These are phyloP conservation scores for Eilema depressum DNA, from an alignment of 2,888 invertebrate genomes.

Conservation along the genomic window DNA sequence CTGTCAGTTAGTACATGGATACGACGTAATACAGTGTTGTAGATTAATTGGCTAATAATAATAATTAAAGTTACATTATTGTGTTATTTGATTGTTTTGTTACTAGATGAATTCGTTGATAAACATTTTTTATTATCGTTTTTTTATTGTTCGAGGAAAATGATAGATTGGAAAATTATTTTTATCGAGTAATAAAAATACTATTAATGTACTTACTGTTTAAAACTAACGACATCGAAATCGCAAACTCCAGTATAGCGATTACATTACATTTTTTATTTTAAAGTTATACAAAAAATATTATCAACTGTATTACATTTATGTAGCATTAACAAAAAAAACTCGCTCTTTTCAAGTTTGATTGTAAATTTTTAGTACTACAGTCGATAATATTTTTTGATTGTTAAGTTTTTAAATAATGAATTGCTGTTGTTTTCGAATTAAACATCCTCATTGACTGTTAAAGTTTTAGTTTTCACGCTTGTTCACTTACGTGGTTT, in stretches of 20 bases:
- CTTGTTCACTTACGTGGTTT: slow-evolving; percentile 77
- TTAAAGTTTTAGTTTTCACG: slow-evolving; percentile 71
- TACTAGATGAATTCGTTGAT: slow-evolving; percentile 72
- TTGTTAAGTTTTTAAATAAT: slow-evolving; percentile 83
- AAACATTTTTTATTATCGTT: slow-evolving; percentile 44
- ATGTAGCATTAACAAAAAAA: background rate
- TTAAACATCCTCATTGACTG: slow-evolving; percentile 84
- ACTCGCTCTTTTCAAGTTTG: background rate
- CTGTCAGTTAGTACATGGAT: slow-evolving; percentile 78
- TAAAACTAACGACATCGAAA: slow-evolving; percentile 37
- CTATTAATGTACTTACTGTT: slow-evolving; percentile 32
- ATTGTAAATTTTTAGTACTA: slow-evolving; percentile 5
- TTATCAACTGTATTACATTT: slow-evolving; percentile 28
- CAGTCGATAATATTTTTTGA: slow-evolving; percentile 39
- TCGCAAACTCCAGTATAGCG: slow-evolving; percentile 67
- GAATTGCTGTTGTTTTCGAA: slow-evolving; percentile 82
- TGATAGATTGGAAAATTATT: slow-evolving; percentile 15
- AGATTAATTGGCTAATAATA: slow-evolving; percentile 77
- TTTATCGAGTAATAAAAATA: slow-evolving; percentile 36
- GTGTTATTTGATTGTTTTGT: slow-evolving; percentile 72
- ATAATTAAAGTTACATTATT: slow-evolving; percentile 65
- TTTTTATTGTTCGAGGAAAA: slow-evolving; percentile 34
- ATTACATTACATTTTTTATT: slow-evolving; percentile 86
- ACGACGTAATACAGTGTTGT: slow-evolving; percentile 62
- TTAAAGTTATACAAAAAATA: slow-evolving; percentile 50